These are phyloP conservation scores for Catonia carolina DNA, from an alignment of 2,888 invertebrate genomes.

Conservation along the genomic window DNA sequence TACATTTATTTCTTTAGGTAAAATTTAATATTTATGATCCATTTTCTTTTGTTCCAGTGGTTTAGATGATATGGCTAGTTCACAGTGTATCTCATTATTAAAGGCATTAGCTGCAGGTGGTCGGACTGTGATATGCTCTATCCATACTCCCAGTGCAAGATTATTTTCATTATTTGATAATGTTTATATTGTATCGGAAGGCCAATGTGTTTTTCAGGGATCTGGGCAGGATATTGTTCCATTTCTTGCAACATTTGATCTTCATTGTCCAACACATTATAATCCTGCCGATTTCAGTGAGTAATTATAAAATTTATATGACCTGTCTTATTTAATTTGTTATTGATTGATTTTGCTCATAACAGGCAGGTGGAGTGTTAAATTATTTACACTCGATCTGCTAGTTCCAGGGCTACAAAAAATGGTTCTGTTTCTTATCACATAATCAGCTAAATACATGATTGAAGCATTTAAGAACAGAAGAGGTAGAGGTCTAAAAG, in stretches of 20 bases:
- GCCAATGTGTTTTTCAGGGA: slow-evolving; percentile 87
- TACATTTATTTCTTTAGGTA: too few species aligned
- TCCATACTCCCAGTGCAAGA: slow-evolving; percentile 94
- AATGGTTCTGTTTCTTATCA: too few species aligned
- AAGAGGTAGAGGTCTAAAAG: too few species aligned
- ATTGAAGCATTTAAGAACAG: too few species aligned
- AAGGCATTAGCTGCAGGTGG: slow-evolving; percentile 78
- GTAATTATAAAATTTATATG: too few species aligned
- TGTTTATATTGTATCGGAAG: slow-evolving; percentile 80
- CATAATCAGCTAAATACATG: too few species aligned
- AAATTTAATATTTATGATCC: too few species aligned
- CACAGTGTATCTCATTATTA: slow-evolving; percentile 80
- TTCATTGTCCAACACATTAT: slow-evolving; percentile 84
- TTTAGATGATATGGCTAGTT: slow-evolving; percentile 82
- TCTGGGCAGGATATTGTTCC: slow-evolving; percentile 70
- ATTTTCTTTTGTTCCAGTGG: slow-evolving; percentile 54
- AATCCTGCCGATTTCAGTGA: slow-evolving; percentile 95
- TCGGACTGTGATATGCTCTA: slow-evolving; percentile 85
- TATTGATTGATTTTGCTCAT: too few species aligned
- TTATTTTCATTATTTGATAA: slow-evolving; percentile 88
- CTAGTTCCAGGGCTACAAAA: too few species aligned
- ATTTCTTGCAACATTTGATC: slow-evolving; percentile 65
- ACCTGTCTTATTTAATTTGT: slow-evolving; percentile 9
- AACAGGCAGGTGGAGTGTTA: too few species aligned
- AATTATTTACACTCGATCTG: too few species aligned